Base-by-base conservation (phyloP, 2,888 invertebrate species). In the Anorthoa munda region DNA sequence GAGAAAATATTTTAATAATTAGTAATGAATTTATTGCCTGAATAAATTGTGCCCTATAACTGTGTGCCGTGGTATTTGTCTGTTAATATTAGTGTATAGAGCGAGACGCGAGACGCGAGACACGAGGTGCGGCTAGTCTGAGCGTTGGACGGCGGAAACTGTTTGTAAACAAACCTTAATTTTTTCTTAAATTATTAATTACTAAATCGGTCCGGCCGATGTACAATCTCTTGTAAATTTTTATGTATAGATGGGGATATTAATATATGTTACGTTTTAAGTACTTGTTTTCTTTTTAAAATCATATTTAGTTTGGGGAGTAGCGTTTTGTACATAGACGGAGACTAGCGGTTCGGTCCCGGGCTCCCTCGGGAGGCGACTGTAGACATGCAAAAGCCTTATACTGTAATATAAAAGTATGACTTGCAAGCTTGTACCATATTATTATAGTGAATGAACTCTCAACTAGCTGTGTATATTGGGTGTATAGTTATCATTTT, bases 231-330 rank as follows among this genome's bases (percentile, higher is more conserved):
- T 93, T 95, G 95, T 96, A 96, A 94, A 95, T 94, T 90, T 94
- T 94, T 95, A 94, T 95, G 95, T 95, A 95, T 93, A 96, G 95
- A 94, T 91, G 94, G 95, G 95, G 93, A 94, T 94, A 94, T 95
- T 95, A 94, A 95, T 95, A 95, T 95, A 95, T 95, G 94, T 95
- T 95, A 94, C 86, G 90, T 87, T 86, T 84, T 87, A 89, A 89
- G 89, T 89, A 90, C 71, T 93, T 92, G 93, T 93, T 94, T 94
- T 93, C 90, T 66, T 88, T 92, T 91, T 74, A 89, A 89, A 90
- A 87, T 86, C 87, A 89, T 87, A 87, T 89, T 92, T 90, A 82
- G 85, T 86, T 87, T 73, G 81, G 80, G 83, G 75, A 90, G 90
- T 90, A 90, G 91, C 87, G 87, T 84, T 84, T 88, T 93, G 94